Evolutionary conservation across 2,113 vertebrate genomes (phyloP), one percentile per base, ranked within the genome.

Genomic region (Hippolais icterina): DNA sequence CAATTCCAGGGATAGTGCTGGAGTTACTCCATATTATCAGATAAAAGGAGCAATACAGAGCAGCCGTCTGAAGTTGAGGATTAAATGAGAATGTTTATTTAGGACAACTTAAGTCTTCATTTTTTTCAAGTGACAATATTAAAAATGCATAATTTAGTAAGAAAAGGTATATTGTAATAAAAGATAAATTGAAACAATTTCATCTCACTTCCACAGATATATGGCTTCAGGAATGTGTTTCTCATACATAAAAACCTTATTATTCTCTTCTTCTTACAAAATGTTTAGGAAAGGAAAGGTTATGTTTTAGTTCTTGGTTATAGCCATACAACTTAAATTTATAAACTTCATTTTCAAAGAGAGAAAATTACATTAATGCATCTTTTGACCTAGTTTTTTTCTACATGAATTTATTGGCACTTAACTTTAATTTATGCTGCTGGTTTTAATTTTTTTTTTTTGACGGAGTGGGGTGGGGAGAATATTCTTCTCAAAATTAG

Each of bases 1-100:
- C 56, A 85, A 76, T 85, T 86, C 9, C 57, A 56, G 68, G 29
- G 27, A 18, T 66, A 60, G 33, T 76, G 39, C n/a, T 79, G 61
- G 49, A 59, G 28, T 76, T 86, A 29, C 7, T 82, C 76, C 8
- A 4, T 54, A 12, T 49, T 78, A 23, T 23, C 28, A 81, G 37
- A 47, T 35, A 35, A 68, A 76, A 66, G 20, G 39, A 79, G 28
- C 60, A 71, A 24, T 52, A 21, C 33, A 82, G 61, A 60, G 24
- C 24, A 90, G 33, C 37, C 50, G 37, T 71, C 33, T 83, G 37
- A 80, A 83, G 15, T 44, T 44, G 69, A 63, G 25, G 9, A 87
- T 89, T 65, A 94, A 93, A 81, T 83, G 25, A 84, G 42, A 89
- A 29, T 74, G 37, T 54, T 81, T 91, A 39, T 75, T 93, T 87